Percentiles rank a stretch among this genome's conserved stretches.
These are phyloP conservation scores for Macropis europaea DNA, from an alignment of 2,888 invertebrate genomes.

Conservation along the genomic window DNA sequence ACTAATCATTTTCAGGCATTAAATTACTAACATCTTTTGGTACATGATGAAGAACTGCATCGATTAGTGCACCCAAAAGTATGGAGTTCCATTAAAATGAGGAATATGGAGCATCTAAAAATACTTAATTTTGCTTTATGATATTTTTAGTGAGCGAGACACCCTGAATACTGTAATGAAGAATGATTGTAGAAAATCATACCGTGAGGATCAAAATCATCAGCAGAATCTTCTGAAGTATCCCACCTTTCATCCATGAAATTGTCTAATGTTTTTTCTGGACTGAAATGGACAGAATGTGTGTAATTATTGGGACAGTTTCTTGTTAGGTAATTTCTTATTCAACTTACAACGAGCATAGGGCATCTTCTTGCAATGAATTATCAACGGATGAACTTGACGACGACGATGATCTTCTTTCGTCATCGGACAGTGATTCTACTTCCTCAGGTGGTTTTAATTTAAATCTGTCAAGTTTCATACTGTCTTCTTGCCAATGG, in stretches of 20 bases:
- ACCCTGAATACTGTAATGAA: too few relatives aligned
- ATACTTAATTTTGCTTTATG: too few relatives aligned
- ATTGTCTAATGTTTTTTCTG: background rate
- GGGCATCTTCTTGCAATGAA: background rate
- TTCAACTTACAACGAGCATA: constrained; percentile 2
- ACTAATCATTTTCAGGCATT: too few relatives aligned
- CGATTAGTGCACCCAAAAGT: too few relatives aligned
- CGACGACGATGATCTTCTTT: accelerated
- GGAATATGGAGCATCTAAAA: too few relatives aligned
- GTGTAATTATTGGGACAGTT: background rate
- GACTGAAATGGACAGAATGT: constrained; percentile 5
- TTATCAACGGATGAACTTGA: background rate
- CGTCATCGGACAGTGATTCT: background rate
- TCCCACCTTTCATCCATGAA: constrained; percentile 63
- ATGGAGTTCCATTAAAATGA: too few relatives aligned
- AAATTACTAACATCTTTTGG: too few relatives aligned
- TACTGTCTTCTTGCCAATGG: constrained; percentile 11
- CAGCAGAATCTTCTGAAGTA: constrained; percentile 64
- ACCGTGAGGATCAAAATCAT: constrained; percentile 66
- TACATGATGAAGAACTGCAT: too few relatives aligned
- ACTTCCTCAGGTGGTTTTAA: background rate
- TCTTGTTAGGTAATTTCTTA: background rate
- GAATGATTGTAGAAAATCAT: too few relatives aligned
- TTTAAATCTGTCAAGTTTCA: background rate
- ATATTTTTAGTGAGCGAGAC: too few relatives aligned